Conservation (phyloP, 2,113 vertebrate species). For the Rhineura floridana region DNA sequence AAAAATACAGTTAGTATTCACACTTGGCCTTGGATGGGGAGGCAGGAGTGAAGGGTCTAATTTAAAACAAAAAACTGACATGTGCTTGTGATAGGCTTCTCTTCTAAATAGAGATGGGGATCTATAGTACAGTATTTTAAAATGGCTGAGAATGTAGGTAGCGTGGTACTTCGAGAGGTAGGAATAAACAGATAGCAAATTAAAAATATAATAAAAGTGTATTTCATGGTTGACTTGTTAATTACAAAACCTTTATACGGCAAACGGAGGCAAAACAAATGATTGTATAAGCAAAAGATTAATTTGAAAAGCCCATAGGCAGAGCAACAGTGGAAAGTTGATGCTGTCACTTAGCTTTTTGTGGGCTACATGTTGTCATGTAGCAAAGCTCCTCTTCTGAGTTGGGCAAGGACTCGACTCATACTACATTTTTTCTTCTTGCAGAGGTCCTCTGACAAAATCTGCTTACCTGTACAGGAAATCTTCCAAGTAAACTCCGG, state of each 20-base stretch:
- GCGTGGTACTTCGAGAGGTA: neutral
- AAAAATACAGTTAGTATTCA: neutral
- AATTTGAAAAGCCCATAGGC: neutral
- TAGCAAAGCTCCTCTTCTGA: neutral
- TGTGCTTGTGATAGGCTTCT: neutral
- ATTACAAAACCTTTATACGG: neutral
- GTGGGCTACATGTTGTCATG: neutral
- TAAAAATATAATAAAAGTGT: neutral
- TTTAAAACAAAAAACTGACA: neutral
- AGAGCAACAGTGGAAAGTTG: neutral
- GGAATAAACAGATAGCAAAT: neutral
- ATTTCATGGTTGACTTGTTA: too few species aligned
- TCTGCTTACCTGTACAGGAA: neutral
- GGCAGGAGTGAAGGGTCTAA: neutral
- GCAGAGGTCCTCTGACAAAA: neutral
- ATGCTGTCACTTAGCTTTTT: neutral
- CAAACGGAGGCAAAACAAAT: neutral
- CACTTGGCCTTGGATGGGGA: neutral
- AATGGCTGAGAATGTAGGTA: neutral
- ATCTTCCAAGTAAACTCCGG: neutral
- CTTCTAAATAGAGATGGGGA: neutral
- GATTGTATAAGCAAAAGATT: neutral
- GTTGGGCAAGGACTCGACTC: neutral
- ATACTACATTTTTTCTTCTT: neutral
- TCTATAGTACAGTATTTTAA: neutral